phyloP scores from a whole-genome alignment of 2,888 invertebrate species.

The Stomorhina lunata region DNA sequence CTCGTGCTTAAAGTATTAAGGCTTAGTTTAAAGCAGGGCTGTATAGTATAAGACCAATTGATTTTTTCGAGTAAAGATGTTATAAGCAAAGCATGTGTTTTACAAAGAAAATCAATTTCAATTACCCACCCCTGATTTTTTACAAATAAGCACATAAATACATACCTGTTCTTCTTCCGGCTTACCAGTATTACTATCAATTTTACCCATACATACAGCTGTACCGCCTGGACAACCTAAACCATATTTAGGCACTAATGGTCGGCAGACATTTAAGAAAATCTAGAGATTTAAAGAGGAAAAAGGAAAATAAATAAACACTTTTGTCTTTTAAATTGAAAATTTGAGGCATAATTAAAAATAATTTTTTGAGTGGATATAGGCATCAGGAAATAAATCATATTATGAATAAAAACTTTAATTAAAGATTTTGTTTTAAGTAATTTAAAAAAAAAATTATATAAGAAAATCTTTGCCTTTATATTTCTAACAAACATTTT shows the following conservation, averaged over 20 bases:
- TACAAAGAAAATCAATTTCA: too few species aligned
- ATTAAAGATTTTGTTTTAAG: too few species aligned
- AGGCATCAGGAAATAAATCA: neutral
- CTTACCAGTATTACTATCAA: constrained; percentile 71
- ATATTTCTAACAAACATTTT: too few species aligned
- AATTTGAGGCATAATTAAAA: constrained; percentile 41
- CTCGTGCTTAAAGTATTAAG: neutral
- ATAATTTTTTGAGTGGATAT: neutral
- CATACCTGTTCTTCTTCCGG: constrained; percentile 78
- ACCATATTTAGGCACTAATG: constrained; percentile 78
- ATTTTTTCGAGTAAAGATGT: too few species aligned
- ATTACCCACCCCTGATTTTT: too few species aligned
- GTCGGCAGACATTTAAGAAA: constrained; percentile 79
- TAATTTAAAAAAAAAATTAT: too few species aligned
- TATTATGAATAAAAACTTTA: too few species aligned
- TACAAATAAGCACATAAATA: constrained; percentile 52
- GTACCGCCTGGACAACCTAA: constrained; percentile 79
- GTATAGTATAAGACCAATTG: too few species aligned
- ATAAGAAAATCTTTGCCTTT: too few species aligned
- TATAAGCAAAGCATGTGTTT: too few species aligned
- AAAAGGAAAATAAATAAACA: constrained; percentile 33
- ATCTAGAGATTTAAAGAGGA: constrained; percentile 69
- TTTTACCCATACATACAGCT: constrained; percentile 77
- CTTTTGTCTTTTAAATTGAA: constrained; percentile 44
- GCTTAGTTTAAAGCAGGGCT: too few species aligned